Base-by-base conservation (phyloP, 53 echinoderm and acorn worm genomes). In the Crossaster papposus region DNA sequence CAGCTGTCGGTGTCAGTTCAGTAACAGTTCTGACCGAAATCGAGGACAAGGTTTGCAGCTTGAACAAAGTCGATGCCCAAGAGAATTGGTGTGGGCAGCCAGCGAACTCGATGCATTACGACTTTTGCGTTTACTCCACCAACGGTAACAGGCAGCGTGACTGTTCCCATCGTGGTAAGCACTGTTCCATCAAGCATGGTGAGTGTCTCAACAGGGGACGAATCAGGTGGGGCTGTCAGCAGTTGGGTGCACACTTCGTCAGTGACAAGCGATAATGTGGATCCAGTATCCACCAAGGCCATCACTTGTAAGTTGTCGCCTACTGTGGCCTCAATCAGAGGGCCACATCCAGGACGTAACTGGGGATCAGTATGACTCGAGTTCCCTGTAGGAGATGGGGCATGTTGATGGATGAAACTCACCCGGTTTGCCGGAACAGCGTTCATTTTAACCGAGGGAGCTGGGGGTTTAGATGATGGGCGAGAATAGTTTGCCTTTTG, bases 231-330 rank as follows among this genome's bases (percentile, higher is more conserved):
- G 2, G 58, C 12, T 17, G 17, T 14, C 12, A 14, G 14, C 12
- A 58, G 58, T 58, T 71, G 30, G 29, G 10, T 4, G 14, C 71
- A 71, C 30, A 31, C 0, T 71, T 29, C 29, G 5, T 71, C 29
- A 2, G 71, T 31, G 10, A 71, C 13, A 29, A 71, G 29, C 4
- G 30, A 71, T 0, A 20, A 30, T 11, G 30, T 71, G 32, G 71
- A 71, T 29, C 71, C 71, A 13, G 71, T 71, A 30, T 71, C 71
- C 14, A 71, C 71, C n/a, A n/a, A n/a, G n/a, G n/a, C n/a, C n/a
- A n/a, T n/a, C n/a, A n/a, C n/a, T n/a, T n/a, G n/a, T n/a, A n/a
- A n/a, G n/a, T n/a, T n/a, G n/a, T n/a, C n/a, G n/a, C n/a, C n/a
- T n/a, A n/a, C n/a, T n/a, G n/a, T n/a, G n/a, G n/a, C n/a, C n/a